phyloP scores from a whole-genome alignment of 2,797 vertebrate genomes.

The Acomys russatus region DNA sequence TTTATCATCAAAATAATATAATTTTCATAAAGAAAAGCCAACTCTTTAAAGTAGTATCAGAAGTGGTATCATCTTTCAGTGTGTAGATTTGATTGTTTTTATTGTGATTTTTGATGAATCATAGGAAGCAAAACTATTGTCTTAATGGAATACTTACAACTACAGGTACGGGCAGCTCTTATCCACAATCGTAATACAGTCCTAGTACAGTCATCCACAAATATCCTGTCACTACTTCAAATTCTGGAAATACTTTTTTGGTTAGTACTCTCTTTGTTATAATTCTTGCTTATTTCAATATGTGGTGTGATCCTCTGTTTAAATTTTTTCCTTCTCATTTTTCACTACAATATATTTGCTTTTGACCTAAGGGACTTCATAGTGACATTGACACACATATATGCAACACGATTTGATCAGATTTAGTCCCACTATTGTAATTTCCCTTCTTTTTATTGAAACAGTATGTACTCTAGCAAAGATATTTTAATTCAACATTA shows the following conservation, averaged over 20 bases:
- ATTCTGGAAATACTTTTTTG: background rate
- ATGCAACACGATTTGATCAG: background rate
- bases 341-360: background rate
- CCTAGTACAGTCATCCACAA: background rate
- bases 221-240: background rate
- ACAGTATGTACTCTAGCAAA: background rate
- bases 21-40: background rate
- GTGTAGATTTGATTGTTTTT: slow-evolving; percentile 19
- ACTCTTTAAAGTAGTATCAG: background rate
- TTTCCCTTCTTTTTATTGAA: no score
- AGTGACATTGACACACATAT: background rate
- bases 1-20: slow-evolving; percentile 21
- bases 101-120: background rate
- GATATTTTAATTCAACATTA: background rate
- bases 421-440: background rate
- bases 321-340: background rate
- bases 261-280: background rate
- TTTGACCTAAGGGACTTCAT: background rate
- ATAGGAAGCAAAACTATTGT: background rate
- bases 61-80: slow-evolving; percentile 11
- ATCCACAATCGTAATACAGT: background rate
- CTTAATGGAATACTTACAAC: background rate
- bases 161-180: background rate
- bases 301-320: background rate
- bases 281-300: background rate